phyloP scores from a whole-genome alignment of 2,888 invertebrate genomes.

The Chymomyza caudatula region DNA sequence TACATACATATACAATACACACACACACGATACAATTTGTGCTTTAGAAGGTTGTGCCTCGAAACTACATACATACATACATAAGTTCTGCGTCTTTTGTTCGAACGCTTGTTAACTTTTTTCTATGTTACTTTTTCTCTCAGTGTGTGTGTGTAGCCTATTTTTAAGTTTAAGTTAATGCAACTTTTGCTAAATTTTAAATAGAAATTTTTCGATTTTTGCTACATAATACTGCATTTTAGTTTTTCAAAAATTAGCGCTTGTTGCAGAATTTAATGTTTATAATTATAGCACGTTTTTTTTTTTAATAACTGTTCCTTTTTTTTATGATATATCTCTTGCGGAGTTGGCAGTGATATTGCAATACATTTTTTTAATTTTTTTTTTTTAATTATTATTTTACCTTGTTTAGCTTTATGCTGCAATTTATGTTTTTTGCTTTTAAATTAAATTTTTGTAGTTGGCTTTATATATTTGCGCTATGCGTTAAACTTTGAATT shows the following conservation, averaged over 20 bases:
- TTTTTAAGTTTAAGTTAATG: slow-evolving; percentile 29
- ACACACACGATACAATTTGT: slow-evolving; percentile 25
- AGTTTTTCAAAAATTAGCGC: not conserved
- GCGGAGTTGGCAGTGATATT: slow-evolving; percentile 66
- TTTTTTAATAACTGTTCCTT: slow-evolving; percentile 10
- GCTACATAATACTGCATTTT: slow-evolving; percentile 31
- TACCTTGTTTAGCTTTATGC: slow-evolving; percentile 21
- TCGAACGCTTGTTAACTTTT: slow-evolving; percentile 51
- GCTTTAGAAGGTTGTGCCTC: slow-evolving; percentile 53
- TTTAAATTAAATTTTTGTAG: not conserved
- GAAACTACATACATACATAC: slow-evolving; percentile 16
- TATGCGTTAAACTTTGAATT: slow-evolving; percentile 19
- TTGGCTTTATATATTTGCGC: slow-evolving; percentile 17
- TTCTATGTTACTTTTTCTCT: slow-evolving; percentile 19
- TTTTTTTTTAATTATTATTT: not conserved
- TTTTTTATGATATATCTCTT: slow-evolving; percentile 52
- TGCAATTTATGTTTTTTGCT: not conserved
- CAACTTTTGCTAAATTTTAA: slow-evolving; percentile 54
- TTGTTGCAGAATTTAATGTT: not conserved
- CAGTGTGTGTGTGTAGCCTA: too few relatives aligned
- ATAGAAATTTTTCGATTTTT: slow-evolving; percentile 28
- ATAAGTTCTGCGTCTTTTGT: slow-evolving; percentile 16
- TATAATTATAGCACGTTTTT: slow-evolving; percentile 36
- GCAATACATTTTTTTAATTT: slow-evolving; percentile 51
- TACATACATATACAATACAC: slow-evolving; percentile 20